These are phyloP conservation scores for Synaphobranchus kaupii DNA, from an alignment of 2,797 vertebrate genomes.

Conservation along the genomic window DNA sequence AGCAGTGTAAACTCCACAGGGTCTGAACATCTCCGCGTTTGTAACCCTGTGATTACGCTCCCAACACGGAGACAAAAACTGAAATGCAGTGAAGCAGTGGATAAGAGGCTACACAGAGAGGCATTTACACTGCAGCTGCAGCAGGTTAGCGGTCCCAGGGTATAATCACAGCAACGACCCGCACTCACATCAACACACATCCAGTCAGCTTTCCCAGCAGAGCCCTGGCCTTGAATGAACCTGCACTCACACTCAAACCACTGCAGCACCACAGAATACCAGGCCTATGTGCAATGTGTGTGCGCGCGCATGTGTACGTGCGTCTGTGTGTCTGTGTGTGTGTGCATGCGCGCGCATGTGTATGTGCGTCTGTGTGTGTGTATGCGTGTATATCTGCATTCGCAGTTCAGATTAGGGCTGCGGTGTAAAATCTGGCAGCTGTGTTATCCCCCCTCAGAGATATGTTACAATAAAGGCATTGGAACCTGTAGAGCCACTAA, in stretches of 20 bases:
- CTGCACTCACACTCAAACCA: background rate
- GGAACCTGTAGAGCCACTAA: too few relatives aligned
- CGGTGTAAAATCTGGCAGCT: background rate
- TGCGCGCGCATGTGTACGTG: background rate
- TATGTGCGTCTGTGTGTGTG: too few relatives aligned
- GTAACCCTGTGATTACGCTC: slow-evolving; percentile 8
- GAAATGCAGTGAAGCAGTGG: background rate
- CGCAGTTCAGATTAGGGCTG: background rate
- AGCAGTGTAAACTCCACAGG: slow-evolving; percentile 11
- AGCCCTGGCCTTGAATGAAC: background rate
- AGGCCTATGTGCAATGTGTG: background rate
- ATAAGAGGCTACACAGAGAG: background rate
- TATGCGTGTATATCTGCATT: background rate
- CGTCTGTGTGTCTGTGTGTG: background rate
- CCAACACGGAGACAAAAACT: background rate
- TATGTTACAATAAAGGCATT: background rate
- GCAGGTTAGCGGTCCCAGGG: background rate
- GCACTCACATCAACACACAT: background rate
- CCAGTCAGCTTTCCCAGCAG: background rate
- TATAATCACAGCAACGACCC: background rate
- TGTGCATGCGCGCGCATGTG: background rate
- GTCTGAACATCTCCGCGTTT: background rate
- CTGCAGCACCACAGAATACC: background rate
- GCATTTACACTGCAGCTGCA: background rate
- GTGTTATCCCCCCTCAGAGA: background rate